Base-by-base conservation (phyloP, 2,888 invertebrate genomes). In the Carabus problematicus region DNA sequence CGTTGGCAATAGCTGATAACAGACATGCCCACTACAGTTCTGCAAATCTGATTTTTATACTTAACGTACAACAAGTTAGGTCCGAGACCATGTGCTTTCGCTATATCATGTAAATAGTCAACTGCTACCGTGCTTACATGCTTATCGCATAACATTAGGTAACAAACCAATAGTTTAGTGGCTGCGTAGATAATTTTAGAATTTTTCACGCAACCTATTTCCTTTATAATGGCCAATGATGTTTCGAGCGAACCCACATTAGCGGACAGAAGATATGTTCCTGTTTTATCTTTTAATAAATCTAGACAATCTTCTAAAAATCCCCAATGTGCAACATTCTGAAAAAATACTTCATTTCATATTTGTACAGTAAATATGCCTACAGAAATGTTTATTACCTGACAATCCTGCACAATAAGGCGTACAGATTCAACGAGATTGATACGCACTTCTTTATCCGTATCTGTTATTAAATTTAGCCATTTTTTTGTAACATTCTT, bases 41-140 rank as follows among this genome's bases (percentile, higher is more conserved):
- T 76, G 74, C 87, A 87, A 71, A 86, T 85, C 76, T 88, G 86
- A 72, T 86, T 87, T 75, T 87, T 87, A 75, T 89, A 87, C 75
- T 86, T 84, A 61, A 85, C 84, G 73, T 88, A 91, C 7, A 90
- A 81, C 74, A 84, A 82, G 73, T 86, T 85, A 0, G 87, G 85
- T 0, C 85, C 85, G 49, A 83, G 82, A 0, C 83, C 82, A 58
- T 87, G 85, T 14, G 79, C 80, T 75, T 84, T 83, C 11, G 89
- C 87, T 8, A 90, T 81, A 16, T 29, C 11, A 11, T 41, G 40
- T 9, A 67, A 14, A 19, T 52, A 11, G 8, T 60, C 52, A 7
- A 60, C 54, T 14, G 67, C 59, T 8, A 19, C 42, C 41, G 54
- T 9, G 8, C 58, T 49, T 18, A 67, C 11, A 29, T 67, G 42